These are phyloP conservation scores for Siphonodentalium dalli DNA, from an alignment of 2,888 invertebrate species.

Conservation along the genomic window DNA sequence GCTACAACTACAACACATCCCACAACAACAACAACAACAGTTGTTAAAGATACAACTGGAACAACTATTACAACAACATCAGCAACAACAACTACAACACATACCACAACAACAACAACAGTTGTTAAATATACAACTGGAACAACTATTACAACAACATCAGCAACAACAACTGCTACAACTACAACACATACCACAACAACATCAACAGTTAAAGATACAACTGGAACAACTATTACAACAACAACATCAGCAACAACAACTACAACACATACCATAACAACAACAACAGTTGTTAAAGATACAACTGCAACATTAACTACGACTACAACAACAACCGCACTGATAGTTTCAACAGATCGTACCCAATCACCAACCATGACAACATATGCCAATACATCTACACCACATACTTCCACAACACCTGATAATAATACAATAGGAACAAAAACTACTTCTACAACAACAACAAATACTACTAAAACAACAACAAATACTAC, in stretches of 20 bases:
- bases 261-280: slow-evolving; percentile 9
- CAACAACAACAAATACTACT: slow-evolving; percentile 4
- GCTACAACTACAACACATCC: background rate
- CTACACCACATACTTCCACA: slow-evolving; percentile 3
- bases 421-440: background rate
- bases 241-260: slow-evolving; percentile 1
- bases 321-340: background rate
- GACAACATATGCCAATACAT: slow-evolving; percentile 4
- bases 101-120: slow-evolving; percentile 2
- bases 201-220: slow-evolving; percentile 2
- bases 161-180: slow-evolving; percentile 9
- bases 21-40: background rate
- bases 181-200: background rate
- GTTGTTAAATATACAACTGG: background rate
- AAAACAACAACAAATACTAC: slow-evolving; percentile 5
- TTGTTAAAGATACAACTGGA: background rate
- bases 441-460: background rate
- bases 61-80: background rate
- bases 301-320: slow-evolving; percentile 2
- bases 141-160: slow-evolving; percentile 2
- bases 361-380: slow-evolving; percentile 8
- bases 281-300: background rate
- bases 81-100: slow-evolving; percentile 4
- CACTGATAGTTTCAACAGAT: background rate
- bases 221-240: slow-evolving; percentile 2